These are phyloP conservation scores for Psilanteris sp. DNA, from an alignment of 1,140 invertebrate species.

Conservation along the genomic window DNA sequence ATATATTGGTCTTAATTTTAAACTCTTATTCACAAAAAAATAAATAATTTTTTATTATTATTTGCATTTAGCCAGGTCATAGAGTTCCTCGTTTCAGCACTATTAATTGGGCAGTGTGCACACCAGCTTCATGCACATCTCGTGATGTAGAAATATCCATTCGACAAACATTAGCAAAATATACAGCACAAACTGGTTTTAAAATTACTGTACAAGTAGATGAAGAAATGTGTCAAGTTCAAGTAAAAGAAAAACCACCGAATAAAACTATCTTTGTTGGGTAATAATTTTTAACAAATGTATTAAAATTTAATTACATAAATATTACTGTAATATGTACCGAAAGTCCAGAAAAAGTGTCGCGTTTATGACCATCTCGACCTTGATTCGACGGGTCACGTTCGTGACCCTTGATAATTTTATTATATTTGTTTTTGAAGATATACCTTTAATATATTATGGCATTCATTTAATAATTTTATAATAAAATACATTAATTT, in stretches of 20 bases:
- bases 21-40: no score
- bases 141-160: constrained; percentile 82
- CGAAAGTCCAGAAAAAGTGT: no score
- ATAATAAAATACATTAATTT: no score
- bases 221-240: constrained; percentile 82
- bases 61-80: constrained; percentile 82
- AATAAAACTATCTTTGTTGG: constrained; percentile 78
- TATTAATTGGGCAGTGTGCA: constrained; percentile 83
- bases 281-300: constrained; percentile 66
- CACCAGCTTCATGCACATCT: constrained; percentile 81
- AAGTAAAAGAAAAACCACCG: constrained; percentile 69
- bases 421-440: no score
- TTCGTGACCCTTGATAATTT: no score
- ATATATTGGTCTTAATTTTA: no score
- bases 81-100: constrained; percentile 83
- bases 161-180: constrained; percentile 74
- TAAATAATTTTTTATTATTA: background rate
- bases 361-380: no score
- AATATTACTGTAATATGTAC: no score
- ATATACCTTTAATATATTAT: no score
- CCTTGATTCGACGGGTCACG: no score
- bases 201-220: constrained; percentile 81
- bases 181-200: constrained; percentile 78
- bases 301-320: no score
- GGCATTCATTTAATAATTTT: no score